Evolutionary conservation across 1,140 invertebrate genomes (phyloP), one percentile per base, ranked within the genome.

Genomic region (Elymnias hypermnestra): DNA sequence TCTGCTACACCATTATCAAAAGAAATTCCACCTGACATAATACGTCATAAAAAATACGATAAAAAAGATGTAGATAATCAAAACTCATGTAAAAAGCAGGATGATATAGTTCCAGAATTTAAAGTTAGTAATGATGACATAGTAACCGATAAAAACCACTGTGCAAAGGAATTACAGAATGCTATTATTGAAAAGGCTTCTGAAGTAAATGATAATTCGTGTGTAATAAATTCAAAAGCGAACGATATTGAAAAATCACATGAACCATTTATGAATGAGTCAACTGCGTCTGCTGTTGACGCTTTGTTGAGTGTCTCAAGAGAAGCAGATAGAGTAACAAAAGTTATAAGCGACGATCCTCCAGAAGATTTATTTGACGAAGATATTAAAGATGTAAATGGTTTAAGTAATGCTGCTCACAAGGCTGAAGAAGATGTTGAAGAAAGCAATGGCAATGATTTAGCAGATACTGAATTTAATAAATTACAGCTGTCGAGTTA

Each of bases 321-420:
- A 48, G 81, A 85, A 37, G 38, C 74, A 40, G 81, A 85, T 49
- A 64, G 68, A 48, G 77, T 85, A n/a, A 75, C 82, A n/a, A 76
- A 70, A 61, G 53, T 70, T 23, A 68, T 85, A 33, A 81, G 78
- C 52, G 65, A 73, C 9, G 81, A 82, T 67, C 75, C 66, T 1
- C 82, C 82, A 10, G 82, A 85, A 63, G 73, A 83, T 51, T 63
- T 85, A 44, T 85, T 85, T 61, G 82, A 85, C 64, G 82, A 85
- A 46, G 82, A 85, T 36, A 61, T 67, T 52, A 74, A 57, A 46
- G 55, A 57, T 36, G 12, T 53, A 26, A 57, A 57, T 50, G 55
- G 55, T 9, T 53, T 45, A 14, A 47, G 42, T 31, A 28, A 56
- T 8, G 26, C 22, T n/a, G 22, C 40, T 23, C 13, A 37, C 6